These are phyloP conservation scores for Lacerta bilineata DNA, from an alignment of 2,797 vertebrate species.

Conservation along the genomic window DNA sequence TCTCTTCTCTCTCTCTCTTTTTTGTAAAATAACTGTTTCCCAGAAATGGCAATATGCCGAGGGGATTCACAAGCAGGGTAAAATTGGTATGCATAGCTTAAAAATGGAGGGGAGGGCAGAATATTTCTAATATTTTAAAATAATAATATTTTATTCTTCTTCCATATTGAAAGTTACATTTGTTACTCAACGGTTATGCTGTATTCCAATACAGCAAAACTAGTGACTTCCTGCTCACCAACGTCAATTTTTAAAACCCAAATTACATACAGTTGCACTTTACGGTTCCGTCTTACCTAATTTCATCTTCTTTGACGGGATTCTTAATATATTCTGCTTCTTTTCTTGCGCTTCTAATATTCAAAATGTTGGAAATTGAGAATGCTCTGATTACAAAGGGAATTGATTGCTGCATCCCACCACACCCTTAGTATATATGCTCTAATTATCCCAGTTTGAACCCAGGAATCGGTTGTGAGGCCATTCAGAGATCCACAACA, in stretches of 20 bases:
- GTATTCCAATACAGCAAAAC: no score
- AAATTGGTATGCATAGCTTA: background rate
- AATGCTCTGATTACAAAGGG: background rate
- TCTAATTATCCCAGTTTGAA: background rate
- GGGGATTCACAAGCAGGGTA: background rate
- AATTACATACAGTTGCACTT: no score
- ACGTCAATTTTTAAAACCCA: no score
- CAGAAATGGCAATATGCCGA: background rate
- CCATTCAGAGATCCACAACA: background rate
- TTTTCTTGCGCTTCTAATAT: background rate
- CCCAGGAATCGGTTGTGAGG: background rate
- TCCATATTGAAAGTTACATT: no score
- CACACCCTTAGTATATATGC: background rate
- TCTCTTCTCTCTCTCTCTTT: no score
- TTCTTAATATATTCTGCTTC: no score
- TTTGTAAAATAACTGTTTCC: constrained; percentile 8
- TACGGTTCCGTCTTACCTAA: no score
- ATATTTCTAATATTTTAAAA: background rate
- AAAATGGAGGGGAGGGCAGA: background rate
- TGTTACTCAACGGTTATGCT: no score
- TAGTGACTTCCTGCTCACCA: no score
- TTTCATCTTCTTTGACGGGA: no score
- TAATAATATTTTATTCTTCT: no score
- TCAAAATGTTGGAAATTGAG: background rate
- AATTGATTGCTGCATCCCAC: no score